Evolutionary conservation across 2,797 vertebrate genomes (phyloP).

Genomic region (Trachops cirrhosus): DNA sequence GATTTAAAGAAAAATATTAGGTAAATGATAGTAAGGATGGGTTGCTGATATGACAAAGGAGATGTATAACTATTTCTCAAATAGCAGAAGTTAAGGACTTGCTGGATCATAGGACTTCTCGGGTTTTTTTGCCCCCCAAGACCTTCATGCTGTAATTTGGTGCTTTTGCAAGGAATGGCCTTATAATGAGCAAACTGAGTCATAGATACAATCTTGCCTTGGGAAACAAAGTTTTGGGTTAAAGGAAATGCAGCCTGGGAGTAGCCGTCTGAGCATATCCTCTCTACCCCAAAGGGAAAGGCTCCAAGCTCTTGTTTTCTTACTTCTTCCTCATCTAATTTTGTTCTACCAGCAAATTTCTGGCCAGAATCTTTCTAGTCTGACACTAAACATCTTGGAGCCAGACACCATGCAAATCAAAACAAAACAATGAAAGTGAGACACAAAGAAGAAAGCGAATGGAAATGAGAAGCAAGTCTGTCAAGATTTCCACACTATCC

Average conservation of each 20-base stretch:
- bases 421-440: slow-evolving; percentile 48
- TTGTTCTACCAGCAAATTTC: slow-evolving; percentile 30
- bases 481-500: slow-evolving; percentile 41
- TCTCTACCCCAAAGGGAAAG: neutral
- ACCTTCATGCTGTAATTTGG: neutral
- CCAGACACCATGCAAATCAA: slow-evolving; percentile 33
- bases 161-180: neutral
- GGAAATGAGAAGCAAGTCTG: neutral
- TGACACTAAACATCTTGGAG: slow-evolving; percentile 12
- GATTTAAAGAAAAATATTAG: neutral
- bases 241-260: neutral
- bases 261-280: neutral
- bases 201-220: neutral
- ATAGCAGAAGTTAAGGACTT: neutral
- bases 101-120: neutral
- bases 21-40: neutral
- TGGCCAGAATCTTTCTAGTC: slow-evolving; percentile 28
- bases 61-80: neutral
- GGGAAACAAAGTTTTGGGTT: neutral
- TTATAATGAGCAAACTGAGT: neutral
- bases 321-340: slow-evolving; percentile 29
- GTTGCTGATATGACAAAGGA: neutral
- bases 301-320: slow-evolving; percentile 40
- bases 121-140: neutral
- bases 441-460: neutral